Conservation (phyloP, 2,888 invertebrate genomes). For the Hetaerina titia region DNA sequence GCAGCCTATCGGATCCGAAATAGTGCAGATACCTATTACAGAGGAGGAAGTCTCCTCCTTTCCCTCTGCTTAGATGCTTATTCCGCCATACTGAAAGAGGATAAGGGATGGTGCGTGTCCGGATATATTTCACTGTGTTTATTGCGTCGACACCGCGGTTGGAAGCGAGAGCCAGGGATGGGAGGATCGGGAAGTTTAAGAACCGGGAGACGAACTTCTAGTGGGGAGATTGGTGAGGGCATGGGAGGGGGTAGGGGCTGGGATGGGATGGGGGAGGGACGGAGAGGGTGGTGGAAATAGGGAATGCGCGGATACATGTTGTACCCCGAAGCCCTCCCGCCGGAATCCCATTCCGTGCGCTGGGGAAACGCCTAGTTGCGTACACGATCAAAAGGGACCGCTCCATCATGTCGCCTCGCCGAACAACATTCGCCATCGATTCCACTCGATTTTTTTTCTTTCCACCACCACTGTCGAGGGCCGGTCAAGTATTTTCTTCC, state of each 20-base stretch:
- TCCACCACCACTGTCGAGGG: neutral
- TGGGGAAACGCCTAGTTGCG: neutral
- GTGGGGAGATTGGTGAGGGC: neutral
- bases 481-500: neutral
- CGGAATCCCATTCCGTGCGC: neutral
- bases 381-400: neutral
- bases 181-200: too few relatives aligned
- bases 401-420: neutral
- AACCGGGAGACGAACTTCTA: neutral
- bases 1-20: neutral
- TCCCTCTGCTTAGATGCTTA: too few relatives aligned
- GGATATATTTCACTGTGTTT: too few relatives aligned
- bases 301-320: neutral
- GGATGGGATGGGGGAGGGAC: neutral
- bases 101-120: too few relatives aligned
- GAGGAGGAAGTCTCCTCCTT: too few relatives aligned
- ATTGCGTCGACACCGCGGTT: too few relatives aligned
- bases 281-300: neutral
- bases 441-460: neutral
- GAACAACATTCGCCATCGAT: neutral
- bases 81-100: too few relatives aligned
- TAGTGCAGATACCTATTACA: neutral
- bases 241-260: constrained; percentile 23
- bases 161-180: too few relatives aligned
- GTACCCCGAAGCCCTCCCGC: neutral